Evolutionary conservation across 2,888 invertebrate genomes (phyloP).

Genomic region (Eristalinus sepulchralis): DNA sequence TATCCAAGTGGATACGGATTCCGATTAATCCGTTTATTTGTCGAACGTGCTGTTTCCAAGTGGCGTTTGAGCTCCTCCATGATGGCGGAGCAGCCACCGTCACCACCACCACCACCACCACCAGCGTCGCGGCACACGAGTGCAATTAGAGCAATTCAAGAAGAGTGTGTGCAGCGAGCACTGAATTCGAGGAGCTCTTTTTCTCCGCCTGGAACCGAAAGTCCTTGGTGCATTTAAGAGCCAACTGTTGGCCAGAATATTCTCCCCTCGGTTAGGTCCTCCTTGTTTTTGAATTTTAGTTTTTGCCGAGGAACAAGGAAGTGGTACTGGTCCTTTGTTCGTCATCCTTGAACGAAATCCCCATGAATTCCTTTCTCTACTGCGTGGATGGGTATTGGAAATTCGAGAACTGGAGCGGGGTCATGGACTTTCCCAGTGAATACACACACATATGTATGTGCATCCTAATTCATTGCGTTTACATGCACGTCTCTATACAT

Average conservation of each 20-base stretch:
- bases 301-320: neutral
- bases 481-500: neutral
- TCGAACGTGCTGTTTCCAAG: constrained; percentile 45
- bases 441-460: neutral
- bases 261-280: neutral
- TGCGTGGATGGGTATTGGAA: neutral
- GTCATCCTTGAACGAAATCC: neutral
- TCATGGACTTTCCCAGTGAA: constrained; percentile 6
- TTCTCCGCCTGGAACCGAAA: neutral
- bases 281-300: no score
- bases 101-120: neutral
- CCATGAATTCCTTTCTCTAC: neutral
- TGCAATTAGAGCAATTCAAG: neutral
- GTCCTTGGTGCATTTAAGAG: constrained; percentile 22
- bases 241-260: neutral
- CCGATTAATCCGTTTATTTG: constrained; percentile 43
- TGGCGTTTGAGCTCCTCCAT: constrained; percentile 1
- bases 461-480: neutral
- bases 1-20: constrained; percentile 44
- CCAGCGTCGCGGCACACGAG: neutral
- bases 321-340: constrained; percentile 1
- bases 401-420: constrained; percentile 27
- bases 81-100: neutral
- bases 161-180: neutral
- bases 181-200: neutral